Conservation (phyloP, 2,888 invertebrate genomes). For the Allygus modestus region DNA sequence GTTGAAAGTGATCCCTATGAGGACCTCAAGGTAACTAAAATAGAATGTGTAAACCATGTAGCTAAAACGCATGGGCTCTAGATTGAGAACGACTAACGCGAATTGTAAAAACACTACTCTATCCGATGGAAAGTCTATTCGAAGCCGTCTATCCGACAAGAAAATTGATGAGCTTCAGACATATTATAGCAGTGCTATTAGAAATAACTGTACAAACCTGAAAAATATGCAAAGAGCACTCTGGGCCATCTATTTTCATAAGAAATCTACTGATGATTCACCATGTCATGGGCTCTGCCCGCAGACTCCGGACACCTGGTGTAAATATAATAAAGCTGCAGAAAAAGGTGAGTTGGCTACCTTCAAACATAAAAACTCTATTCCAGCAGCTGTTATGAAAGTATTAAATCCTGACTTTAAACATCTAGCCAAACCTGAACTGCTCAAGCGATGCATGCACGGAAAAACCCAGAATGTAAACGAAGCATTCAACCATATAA, state of each 20-base stretch:
- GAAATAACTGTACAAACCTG: too few species aligned
- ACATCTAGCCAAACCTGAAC: not conserved
- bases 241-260: too few species aligned
- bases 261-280: not conserved
- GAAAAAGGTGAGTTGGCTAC: not conserved
- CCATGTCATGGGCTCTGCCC: conserved; percentile 15
- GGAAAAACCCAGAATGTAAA: not conserved
- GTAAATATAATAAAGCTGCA: not conserved
- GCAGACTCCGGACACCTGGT: not conserved
- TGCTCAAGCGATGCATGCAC: conserved; percentile 25
- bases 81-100: not conserved
- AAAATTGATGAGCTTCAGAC: too few species aligned
- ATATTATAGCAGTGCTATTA: too few species aligned
- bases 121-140: too few species aligned
- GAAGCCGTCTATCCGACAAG: too few species aligned
- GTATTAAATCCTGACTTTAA: not conserved
- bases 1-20: too few species aligned
- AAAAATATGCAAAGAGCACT: too few species aligned
- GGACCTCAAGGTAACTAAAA: too few species aligned
- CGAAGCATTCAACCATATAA: not conserved
- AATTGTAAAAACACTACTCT: not conserved
- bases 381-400: not conserved
- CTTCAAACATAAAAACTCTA: not conserved
- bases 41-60: too few species aligned
- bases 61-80: not conserved